Conservation (phyloP, 2,888 invertebrate species). For the Punctoribates punctum region DNA sequence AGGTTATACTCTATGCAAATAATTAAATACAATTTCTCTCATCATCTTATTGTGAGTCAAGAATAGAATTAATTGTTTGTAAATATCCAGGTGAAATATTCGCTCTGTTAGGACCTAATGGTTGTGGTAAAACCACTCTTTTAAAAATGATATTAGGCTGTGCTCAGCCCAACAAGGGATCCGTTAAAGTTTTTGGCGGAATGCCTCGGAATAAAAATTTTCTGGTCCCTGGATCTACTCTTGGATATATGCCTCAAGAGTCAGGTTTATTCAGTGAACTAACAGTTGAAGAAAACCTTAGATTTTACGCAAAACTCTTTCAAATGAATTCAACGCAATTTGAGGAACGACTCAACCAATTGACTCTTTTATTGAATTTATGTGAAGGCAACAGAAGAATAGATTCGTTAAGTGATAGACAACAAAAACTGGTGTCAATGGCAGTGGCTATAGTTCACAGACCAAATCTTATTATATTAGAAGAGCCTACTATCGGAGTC, state of each 20-base stretch:
- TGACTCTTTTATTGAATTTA: constrained; percentile 38
- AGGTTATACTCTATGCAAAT: too few relatives aligned
- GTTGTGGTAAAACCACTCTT: constrained; percentile 91
- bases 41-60: too few relatives aligned
- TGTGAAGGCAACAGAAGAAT: constrained; percentile 36
- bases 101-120: constrained; percentile 86
- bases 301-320: constrained; percentile 39
- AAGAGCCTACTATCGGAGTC: constrained; percentile 89
- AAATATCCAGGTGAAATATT: constrained; percentile 57
- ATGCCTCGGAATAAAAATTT: background rate
- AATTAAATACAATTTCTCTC: too few relatives aligned
- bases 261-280: constrained; percentile 43
- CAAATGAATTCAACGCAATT: constrained; percentile 20
- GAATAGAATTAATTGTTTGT: background rate
- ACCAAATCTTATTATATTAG: constrained; percentile 82
- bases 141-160: constrained; percentile 89
- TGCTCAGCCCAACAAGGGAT: constrained; percentile 75
- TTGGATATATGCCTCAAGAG: constrained; percentile 45
- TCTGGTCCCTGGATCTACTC: constrained; percentile 34
- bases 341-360: constrained; percentile 23
- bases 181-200: constrained; percentile 76
- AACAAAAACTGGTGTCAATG: constrained; percentile 84
- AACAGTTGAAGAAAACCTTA: constrained; percentile 41
- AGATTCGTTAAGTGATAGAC: constrained; percentile 65
- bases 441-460: constrained; percentile 89